These are phyloP conservation scores for Zygaena filipendulae DNA, from an alignment of 2,888 invertebrate genomes.

Conservation along the genomic window DNA sequence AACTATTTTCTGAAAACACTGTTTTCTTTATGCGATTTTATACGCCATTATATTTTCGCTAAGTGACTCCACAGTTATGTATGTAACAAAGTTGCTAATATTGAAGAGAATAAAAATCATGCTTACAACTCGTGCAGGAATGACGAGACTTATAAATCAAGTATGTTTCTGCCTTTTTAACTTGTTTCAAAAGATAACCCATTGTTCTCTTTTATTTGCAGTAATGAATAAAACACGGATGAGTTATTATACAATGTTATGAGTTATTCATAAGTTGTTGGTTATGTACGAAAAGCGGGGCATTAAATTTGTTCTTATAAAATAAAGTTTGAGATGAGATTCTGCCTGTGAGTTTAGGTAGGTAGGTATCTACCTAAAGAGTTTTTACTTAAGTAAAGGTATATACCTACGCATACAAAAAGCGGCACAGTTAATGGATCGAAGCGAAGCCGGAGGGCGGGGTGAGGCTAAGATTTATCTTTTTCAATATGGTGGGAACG, in stretches of 20 bases:
- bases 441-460: conserved; percentile 35
- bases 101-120: conserved; percentile 43
- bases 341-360: background rate
- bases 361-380: conserved; percentile 1
- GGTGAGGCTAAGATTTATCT: conserved; percentile 54
- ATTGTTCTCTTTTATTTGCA: too few species aligned
- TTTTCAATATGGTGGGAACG: conserved; percentile 53
- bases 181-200: conserved; percentile 24
- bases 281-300: too few species aligned
- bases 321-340: background rate
- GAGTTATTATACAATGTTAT: too few species aligned
- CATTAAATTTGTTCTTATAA: too few species aligned
- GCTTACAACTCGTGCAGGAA: conserved; percentile 35
- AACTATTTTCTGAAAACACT: conserved; percentile 65
- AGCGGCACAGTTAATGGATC: conserved; percentile 35
- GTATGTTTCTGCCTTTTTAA: conserved; percentile 39
- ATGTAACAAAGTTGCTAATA: conserved; percentile 56
- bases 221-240: too few species aligned
- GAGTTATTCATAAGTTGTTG: too few species aligned
- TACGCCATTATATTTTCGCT: conserved; percentile 57
- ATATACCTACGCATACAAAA: conserved; percentile 18
- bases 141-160: conserved; percentile 58
- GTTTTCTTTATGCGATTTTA: conserved; percentile 64
- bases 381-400: background rate
- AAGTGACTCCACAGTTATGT: conserved; percentile 40